Evolutionary conservation across 2,113 vertebrate genomes (phyloP).

Genomic region (Rhabdomys dilectus): DNA sequence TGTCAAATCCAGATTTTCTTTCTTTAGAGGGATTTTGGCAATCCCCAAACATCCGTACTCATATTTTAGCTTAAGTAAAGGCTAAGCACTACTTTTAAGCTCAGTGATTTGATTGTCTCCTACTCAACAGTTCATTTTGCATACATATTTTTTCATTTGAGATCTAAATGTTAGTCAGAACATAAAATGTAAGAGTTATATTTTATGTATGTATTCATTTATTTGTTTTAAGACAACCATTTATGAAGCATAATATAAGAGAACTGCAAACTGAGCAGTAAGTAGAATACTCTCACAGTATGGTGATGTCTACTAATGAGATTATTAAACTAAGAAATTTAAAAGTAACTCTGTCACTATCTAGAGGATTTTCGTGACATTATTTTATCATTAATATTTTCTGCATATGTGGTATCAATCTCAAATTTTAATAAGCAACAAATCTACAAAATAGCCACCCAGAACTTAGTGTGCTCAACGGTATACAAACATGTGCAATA

Average conservation of each 20-base stretch:
- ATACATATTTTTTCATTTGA: constrained; percentile 13
- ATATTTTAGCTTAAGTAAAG: neutral
- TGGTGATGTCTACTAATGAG: neutral
- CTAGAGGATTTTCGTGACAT: neutral
- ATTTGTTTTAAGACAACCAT: neutral
- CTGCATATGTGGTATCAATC: neutral
- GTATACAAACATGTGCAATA: neutral
- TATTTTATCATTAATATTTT: neutral
- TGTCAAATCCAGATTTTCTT: neutral
- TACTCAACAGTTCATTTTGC: neutral
- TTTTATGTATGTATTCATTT: neutral
- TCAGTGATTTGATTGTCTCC: neutral
- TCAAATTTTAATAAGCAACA: neutral
- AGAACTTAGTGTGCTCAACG: neutral
- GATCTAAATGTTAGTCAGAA: neutral
- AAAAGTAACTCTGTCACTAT: neutral
- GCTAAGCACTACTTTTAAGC: neutral
- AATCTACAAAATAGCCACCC: neutral
- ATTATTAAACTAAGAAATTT: neutral
- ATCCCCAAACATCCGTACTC: neutral
- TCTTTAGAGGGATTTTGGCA: neutral
- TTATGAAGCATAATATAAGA: no score
- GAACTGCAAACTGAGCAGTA: neutral
- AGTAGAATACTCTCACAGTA: no score
- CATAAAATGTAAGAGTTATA: neutral